phyloP scores from a whole-genome alignment of 2,113 vertebrate genomes.

The Panthera tigris region DNA sequence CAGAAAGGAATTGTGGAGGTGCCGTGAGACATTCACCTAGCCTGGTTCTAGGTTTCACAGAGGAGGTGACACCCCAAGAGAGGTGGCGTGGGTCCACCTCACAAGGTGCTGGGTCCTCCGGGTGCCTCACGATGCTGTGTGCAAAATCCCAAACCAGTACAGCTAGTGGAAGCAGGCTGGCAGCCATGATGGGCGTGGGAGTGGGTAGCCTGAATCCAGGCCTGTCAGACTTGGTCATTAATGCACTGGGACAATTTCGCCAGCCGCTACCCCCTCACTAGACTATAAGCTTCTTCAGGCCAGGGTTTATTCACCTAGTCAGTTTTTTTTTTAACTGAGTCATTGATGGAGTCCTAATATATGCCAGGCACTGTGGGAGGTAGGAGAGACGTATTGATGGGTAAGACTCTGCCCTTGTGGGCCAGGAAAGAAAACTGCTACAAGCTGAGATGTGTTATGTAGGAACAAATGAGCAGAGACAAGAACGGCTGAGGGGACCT shows the following conservation, averaged over 20 bases:
- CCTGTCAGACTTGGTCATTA: no score
- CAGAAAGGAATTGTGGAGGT: background rate
- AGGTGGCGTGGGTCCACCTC: background rate
- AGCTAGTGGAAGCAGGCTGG: rapidly evolving
- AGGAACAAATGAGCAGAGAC: background rate
- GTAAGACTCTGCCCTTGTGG: background rate
- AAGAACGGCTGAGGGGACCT: background rate
- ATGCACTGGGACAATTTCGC: background rate
- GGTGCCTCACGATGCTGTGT: background rate
- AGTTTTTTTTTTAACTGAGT: background rate
- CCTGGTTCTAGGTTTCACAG: background rate
- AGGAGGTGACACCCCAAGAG: rapidly evolving
- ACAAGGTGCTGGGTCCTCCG: background rate
- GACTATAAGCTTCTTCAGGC: background rate
- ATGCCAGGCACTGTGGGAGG: background rate
- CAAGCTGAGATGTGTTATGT: background rate
- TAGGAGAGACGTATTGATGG: background rate
- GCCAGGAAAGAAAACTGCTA: background rate
- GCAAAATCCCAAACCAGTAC: background rate
- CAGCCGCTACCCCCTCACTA: background rate
- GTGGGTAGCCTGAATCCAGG: background rate
- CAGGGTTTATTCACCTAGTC: background rate
- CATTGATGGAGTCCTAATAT: background rate
- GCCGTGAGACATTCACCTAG: background rate
- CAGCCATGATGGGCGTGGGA: rapidly evolving